phyloP scores from a whole-genome alignment of 2,113 vertebrate genomes.

The Lophotis ruficrista region DNA sequence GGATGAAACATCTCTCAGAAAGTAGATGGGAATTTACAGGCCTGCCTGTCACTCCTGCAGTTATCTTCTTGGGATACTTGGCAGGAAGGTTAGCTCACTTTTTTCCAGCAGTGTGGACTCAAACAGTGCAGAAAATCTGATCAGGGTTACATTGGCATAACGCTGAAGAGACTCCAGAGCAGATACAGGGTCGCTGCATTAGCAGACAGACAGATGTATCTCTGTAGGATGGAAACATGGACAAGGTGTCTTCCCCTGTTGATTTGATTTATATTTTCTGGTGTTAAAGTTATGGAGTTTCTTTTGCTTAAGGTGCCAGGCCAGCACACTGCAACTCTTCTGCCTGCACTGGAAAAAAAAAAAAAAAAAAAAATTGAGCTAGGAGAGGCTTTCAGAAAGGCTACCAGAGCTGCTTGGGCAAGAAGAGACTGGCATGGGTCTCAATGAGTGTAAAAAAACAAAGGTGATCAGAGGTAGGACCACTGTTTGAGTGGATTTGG shows the following conservation, averaged over 20 bases:
- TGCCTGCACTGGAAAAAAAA: background rate
- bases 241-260: background rate
- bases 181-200: background rate
- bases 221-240: background rate
- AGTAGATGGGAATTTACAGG: background rate
- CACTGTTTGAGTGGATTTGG: background rate
- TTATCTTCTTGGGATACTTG: background rate
- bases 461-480: background rate
- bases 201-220: background rate
- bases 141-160: background rate
- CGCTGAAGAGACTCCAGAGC: background rate
- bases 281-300: fast-evolving
- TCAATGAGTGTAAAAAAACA: background rate
- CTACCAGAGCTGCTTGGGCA: background rate
- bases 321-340: background rate
- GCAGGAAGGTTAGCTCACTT: background rate
- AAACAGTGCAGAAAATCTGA: background rate
- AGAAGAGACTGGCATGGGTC: background rate
- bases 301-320: background rate
- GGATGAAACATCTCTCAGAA: conserved; percentile 1
- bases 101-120: background rate
- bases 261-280: background rate
- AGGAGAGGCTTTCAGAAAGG: background rate
- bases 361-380: background rate
- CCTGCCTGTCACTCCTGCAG: background rate